phyloP scores from a whole-genome alignment of 2,888 invertebrate species.

The Leuctra nigra region DNA sequence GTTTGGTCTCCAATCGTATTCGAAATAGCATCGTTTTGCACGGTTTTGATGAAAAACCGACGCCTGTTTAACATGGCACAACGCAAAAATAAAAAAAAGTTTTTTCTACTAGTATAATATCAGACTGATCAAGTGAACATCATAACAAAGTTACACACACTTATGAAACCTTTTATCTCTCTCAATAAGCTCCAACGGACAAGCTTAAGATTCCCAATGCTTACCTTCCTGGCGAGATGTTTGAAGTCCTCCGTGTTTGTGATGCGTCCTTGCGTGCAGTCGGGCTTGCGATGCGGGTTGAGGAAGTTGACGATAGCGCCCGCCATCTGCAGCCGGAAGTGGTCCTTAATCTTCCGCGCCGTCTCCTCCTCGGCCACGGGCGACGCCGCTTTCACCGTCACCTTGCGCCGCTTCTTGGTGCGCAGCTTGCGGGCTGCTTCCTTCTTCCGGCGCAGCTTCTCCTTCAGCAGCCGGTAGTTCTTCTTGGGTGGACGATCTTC shows the following conservation, averaged over 20 bases:
- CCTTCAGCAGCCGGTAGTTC: conserved; percentile 72
- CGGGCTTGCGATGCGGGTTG: conserved; percentile 79
- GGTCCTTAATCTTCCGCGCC: conserved; percentile 73
- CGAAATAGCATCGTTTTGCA: no score
- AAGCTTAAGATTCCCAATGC: not conserved
- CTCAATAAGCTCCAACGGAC: no score
- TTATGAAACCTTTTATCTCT: no score
- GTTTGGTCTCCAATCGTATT: no score
- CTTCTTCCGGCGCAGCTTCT: conserved; percentile 58
- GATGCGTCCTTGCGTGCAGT: conserved; percentile 79
- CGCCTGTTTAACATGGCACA: no score
- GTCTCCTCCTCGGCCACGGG: conserved; percentile 47
- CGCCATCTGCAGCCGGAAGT: conserved; percentile 62
- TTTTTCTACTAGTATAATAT: no score
- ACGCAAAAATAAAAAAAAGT: no score
- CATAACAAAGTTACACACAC: no score
- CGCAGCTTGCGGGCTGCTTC: conserved; percentile 38
- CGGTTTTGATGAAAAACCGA: no score
- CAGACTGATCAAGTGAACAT: no score
- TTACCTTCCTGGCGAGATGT: conserved; percentile 86
- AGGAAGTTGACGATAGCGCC: conserved; percentile 79
- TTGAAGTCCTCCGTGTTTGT: conserved; percentile 88
- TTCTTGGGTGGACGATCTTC: conserved; percentile 69
- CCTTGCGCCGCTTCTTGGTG: conserved; percentile 19
- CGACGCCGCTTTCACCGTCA: conserved; percentile 43